A percentile compares a stretch with the other conserved stretches of the same genome.
Evolutionary conservation across 2,113 vertebrate genomes (phyloP).

Genomic region (Podilymbus podiceps): DNA sequence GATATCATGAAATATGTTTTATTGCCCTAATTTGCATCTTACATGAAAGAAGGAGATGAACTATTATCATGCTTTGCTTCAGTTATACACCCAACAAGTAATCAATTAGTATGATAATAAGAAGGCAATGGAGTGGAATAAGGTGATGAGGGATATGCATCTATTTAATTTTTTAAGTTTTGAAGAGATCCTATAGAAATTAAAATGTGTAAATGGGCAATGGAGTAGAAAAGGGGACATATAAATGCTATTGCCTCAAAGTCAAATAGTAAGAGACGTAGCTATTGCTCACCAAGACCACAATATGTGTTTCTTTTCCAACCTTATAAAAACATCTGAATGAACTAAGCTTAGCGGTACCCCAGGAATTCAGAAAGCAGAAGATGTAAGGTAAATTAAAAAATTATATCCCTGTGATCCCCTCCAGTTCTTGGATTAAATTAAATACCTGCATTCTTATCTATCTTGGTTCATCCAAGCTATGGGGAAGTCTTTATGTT

Average conservation of each 20-base stretch:
- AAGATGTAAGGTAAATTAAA: neutral
- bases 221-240: neutral
- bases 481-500: neutral
- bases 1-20: neutral
- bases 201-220: neutral
- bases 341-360: neutral
- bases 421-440: neutral
- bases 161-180: neutral
- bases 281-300: neutral
- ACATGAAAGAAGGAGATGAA: neutral
- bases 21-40: conserved; percentile 21
- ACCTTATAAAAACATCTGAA: neutral
- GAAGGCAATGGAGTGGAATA: conserved; percentile 42
- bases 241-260: neutral
- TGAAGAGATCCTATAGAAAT: neutral
- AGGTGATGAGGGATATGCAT: neutral
- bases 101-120: conserved; percentile 57
- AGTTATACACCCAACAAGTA: conserved; percentile 29
- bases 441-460: neutral
- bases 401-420: neutral
- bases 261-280: neutral
- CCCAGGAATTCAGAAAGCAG: neutral
- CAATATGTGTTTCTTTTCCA: neutral
- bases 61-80: neutral
- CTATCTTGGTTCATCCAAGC: neutral